Conservation (phyloP, 2,113 vertebrate genomes). For the Mohoua ochrocephala region DNA sequence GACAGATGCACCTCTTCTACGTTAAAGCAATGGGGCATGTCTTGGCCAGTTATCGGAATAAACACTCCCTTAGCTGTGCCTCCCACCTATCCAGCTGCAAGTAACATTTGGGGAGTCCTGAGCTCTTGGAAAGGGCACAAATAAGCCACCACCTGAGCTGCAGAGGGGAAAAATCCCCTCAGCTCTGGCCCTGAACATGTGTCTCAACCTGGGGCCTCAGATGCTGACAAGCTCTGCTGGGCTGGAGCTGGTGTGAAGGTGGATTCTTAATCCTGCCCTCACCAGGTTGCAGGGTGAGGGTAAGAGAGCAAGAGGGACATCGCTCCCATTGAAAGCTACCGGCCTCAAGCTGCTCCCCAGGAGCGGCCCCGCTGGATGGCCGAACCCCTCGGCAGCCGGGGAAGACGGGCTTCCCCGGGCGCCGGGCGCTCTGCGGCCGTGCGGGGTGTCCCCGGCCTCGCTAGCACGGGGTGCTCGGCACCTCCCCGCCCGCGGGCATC, state of each 20-base stretch:
- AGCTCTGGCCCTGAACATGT: not conserved
- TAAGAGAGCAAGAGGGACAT: too few species aligned
- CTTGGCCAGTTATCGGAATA: not conserved
- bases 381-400: not conserved
- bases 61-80: not conserved
- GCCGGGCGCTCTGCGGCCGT: not conserved
- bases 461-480: not conserved
- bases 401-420: not conserved
- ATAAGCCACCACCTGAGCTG: not conserved
- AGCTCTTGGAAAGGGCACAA: not conserved
- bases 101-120: not conserved
- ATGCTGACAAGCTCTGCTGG: not conserved
- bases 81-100: not conserved
- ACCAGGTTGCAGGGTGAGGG: not conserved
- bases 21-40: not conserved
- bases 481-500: not conserved
- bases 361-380: fast-evolving
- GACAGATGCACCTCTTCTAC: not conserved
- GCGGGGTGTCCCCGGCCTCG: not conserved
- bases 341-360: not conserved
- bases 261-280: not conserved
- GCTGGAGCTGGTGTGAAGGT: not conserved
- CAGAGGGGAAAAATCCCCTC: not conserved
- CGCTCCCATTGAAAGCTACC: not conserved
- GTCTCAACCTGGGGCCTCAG: not conserved